Base-by-base conservation (phyloP, 2,888 invertebrate genomes). In the Thelaira solivaga region DNA sequence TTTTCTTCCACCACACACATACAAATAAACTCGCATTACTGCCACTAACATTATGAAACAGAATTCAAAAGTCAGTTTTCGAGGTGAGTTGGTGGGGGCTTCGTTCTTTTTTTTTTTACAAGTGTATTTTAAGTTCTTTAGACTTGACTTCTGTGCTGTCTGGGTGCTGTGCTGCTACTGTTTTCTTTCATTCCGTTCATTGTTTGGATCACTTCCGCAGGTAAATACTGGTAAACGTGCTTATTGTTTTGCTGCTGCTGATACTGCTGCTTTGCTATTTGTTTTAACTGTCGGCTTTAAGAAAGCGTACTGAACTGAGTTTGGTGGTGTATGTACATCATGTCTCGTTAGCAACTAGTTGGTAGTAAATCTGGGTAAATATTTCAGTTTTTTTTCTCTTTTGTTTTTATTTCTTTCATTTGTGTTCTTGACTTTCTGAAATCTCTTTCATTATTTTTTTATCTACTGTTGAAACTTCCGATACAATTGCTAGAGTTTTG, bases 351-450 rank as follows among this genome's bases (percentile, higher is more conserved):
- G 74, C 69, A 69, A 74, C 78, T 74, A 78, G 74, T 78, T 78
- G 78, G 74, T 67, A 61, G 78, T 78, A 78, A 78, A 78, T 78
- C 78, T 78, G 78, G 74, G 78, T 78, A 74, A 78, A 78, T 74
- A 78, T 78, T 74, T 78, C 47, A 59, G 64, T 36, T 57, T 55
- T 5, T 47, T 39, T 59, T 18, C n/a, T 47, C 8, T n/a, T 31
- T 45, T 20, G 3, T 11, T 41, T 29, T 13, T 6, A 5, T 8
- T 11, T n/a, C n/a, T n/a, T n/a, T n/a, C n/a, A n/a, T n/a, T 53
- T 53, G 22, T 11, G 10, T 65, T 20, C 16, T 31, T 53, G 41
- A 22, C 59, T 59, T 55, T 13, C 22, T 53, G 45, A 76, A 76
- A 76, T 76, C 72, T 76, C 62, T 72, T 76, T 20, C 24, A 47